A percentile compares a stretch with the other conserved stretches of the same genome.
Conservation (phyloP, 1,140 invertebrate species). For the Achatina immaculata region DNA sequence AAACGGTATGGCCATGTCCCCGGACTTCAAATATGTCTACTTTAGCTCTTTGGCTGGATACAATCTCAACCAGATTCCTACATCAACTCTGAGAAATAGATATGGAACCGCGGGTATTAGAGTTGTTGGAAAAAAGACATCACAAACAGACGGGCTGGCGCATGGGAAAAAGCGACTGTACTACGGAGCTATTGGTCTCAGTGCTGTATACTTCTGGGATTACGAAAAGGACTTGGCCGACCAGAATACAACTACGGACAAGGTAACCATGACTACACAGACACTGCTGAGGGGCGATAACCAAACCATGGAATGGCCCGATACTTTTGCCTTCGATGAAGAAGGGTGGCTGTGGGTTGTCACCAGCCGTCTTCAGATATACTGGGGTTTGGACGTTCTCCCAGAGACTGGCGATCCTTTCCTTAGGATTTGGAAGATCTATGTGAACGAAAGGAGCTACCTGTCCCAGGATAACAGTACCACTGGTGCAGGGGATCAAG, state of each 20-base stretch:
- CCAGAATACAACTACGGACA: not conserved
- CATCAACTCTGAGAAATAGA: constrained; percentile 28
- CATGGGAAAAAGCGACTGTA: not conserved
- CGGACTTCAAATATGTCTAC: constrained; percentile 50
- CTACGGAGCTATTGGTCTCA: constrained; percentile 7
- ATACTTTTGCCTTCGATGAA: constrained; percentile 47
- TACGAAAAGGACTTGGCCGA: not conserved
- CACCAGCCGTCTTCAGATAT: constrained; percentile 45
- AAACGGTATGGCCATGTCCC: constrained; percentile 54
- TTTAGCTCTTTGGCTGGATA: constrained; percentile 44
- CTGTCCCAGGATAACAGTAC: not conserved
- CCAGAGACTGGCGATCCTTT: constrained; percentile 2
- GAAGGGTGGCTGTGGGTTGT: constrained; percentile 50
- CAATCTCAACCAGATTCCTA: constrained; percentile 38
- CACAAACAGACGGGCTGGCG: not conserved
- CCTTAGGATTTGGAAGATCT: constrained; percentile 50
- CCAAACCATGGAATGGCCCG: constrained; percentile 46
- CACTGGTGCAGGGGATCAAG: not conserved
- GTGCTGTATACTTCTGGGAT: constrained; percentile 11
- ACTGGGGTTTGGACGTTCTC: constrained; percentile 41
- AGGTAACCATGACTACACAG: constrained; percentile 44
- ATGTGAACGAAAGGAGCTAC: constrained; percentile 47
- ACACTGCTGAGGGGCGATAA: constrained; percentile 11
- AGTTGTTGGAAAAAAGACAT: not conserved
- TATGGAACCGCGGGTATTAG: not conserved